A percentile compares a stretch with the other conserved stretches of the same genome.
phyloP scores from a whole-genome alignment of 2,113 vertebrate genomes.

The Pteruthius melanotis region DNA sequence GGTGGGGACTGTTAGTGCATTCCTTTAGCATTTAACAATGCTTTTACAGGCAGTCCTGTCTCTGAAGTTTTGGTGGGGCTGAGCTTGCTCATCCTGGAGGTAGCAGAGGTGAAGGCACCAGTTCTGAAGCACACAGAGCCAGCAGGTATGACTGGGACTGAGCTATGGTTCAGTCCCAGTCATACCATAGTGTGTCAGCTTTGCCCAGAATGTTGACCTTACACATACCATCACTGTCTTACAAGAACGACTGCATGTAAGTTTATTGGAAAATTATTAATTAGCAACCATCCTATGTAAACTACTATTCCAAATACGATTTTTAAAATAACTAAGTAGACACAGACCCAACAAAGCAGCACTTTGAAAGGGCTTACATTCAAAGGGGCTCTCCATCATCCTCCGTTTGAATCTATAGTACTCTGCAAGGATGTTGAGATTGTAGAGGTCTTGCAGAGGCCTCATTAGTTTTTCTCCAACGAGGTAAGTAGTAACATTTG shows the following conservation, averaged over 20 bases:
- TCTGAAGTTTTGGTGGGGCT: not conserved
- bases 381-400: slow-evolving; percentile 82
- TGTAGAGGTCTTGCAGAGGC: slow-evolving; percentile 67
- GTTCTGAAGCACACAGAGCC: not conserved
- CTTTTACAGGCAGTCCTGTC: not conserved
- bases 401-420: slow-evolving; percentile 74
- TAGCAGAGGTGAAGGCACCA: not conserved
- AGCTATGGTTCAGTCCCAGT: no score
- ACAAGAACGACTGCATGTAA: not conserved
- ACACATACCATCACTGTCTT: not conserved
- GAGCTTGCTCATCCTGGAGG: not conserved
- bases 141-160: not conserved
- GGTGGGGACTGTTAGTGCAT: not conserved
- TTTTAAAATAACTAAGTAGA: not conserved
- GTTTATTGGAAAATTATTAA: not conserved
- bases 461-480: slow-evolving; percentile 81
- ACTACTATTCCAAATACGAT: not conserved
- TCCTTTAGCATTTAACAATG: not conserved
- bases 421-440: slow-evolving; percentile 69
- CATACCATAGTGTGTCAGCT: no score
- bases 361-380: slow-evolving; percentile 59
- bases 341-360: not conserved
- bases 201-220: not conserved
- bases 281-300: not conserved
- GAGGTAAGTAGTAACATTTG: slow-evolving; percentile 70